A percentile compares a stretch with the other conserved stretches of the same genome.
Conservation (phyloP, 2,888 invertebrate genomes). For the Acronicta leporina region DNA sequence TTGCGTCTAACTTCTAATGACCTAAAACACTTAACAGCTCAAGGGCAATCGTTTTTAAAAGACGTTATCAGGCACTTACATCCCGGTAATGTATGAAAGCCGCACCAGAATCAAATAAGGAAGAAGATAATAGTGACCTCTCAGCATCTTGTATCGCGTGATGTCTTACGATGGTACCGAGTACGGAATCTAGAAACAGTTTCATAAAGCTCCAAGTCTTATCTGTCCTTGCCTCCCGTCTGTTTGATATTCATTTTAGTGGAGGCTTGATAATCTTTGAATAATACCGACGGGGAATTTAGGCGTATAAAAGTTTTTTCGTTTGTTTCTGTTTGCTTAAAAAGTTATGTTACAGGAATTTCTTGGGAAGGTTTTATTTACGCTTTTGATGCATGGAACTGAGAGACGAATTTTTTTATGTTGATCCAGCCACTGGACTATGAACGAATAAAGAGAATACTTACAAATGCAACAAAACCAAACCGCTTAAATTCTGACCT, state of each 20-base stretch:
- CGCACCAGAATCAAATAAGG: constrained; percentile 65
- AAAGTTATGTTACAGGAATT: constrained; percentile 24
- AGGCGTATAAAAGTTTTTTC: background rate
- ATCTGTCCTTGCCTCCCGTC: constrained; percentile 56
- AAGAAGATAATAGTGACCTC: constrained; percentile 67
- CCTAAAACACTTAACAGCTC: constrained; percentile 30
- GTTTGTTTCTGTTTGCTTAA: constrained; percentile 24
- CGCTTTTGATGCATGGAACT: constrained; percentile 4
- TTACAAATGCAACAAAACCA: constrained; percentile 22
- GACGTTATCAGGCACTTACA: constrained; percentile 53
- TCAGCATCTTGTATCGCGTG: constrained; percentile 59
- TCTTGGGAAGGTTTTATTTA: constrained; percentile 6
- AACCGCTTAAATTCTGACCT: constrained; percentile 33
- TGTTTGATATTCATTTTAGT: constrained; percentile 60
- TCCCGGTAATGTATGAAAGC: constrained; percentile 58
- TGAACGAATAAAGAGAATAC: constrained; percentile 16
- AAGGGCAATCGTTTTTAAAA: constrained; percentile 35
- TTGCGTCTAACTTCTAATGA: constrained; percentile 23
- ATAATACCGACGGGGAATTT: constrained; percentile 29
- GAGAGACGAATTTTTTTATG: constrained; percentile 3
- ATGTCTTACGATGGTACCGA: constrained; percentile 57
- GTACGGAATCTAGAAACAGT: constrained; percentile 62
- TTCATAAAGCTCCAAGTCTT: constrained; percentile 61
- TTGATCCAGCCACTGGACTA: constrained; percentile 5
- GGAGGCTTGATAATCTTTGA: constrained; percentile 46